Evolutionary conservation across 2,888 invertebrate genomes (phyloP), one percentile per base, ranked within the genome.

Genomic region (Xylota segnis): DNA sequence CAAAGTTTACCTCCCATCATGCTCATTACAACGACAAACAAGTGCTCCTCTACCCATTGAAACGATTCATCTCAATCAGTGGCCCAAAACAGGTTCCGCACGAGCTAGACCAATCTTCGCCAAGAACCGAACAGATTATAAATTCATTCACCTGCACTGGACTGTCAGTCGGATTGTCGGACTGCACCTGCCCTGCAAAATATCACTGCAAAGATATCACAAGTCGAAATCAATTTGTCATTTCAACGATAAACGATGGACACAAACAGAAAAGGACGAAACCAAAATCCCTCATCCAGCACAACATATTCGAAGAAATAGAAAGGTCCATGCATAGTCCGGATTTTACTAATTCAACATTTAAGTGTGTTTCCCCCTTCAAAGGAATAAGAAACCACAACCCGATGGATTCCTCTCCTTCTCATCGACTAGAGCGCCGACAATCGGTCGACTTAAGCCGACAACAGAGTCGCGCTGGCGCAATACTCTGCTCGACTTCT

Each of bases 141-240:
- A 52, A 52, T 52, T n/a, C 16, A 12, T 16, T 29, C 66, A 66
- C 52, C 37, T 66, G 37, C 66, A 56, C 9, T 32, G 7, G 14
- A 27, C 14, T 27, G 18, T 18, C 12, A 10, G 34, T 7, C 16
- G 7, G 14, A 27, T 32, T 27, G 18, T 18, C 12, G 10, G 34
- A 12, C 16, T 5, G 54, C 74, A 74, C 54, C 54, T 45, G 63
- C 23, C 54, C 12, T 32, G 27, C 27, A 54, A 12, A 10, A 37
- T 18, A 37, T 16, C 12, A 45, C 7, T 14, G 47, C 59, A 32
- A 12, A 72, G 45, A 47, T 23, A 45, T 75, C 61, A 9, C 32
- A 23, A 63, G 63, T 82, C 71, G 52, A 52, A 56, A 77, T 76
- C 82, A 66, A 83, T 83, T 83, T 83, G 76, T 83, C 82, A 83